These are phyloP conservation scores for Spheniscus humboldti DNA, from an alignment of 2,797 vertebrate genomes.

Conservation along the genomic window DNA sequence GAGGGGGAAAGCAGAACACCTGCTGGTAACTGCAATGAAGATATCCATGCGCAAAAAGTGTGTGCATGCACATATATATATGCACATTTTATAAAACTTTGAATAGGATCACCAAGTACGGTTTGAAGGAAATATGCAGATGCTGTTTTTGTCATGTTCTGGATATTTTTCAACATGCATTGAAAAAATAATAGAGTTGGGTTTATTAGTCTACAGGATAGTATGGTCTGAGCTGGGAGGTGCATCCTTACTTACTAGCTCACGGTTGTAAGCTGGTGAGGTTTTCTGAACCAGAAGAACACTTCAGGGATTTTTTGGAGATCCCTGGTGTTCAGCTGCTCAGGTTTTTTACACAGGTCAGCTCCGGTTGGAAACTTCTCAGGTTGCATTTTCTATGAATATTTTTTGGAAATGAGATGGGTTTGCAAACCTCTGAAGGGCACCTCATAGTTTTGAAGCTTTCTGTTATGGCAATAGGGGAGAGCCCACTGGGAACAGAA, in stretches of 20 bases:
- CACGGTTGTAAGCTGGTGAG: accelerated
- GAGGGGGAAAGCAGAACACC: not conserved
- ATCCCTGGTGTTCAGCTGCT: not conserved
- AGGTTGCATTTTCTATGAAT: not conserved
- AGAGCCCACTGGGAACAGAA: not conserved
- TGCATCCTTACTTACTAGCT: not conserved
- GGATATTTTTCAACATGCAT: not conserved
- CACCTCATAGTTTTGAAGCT: not conserved
- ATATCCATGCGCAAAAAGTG: not conserved
- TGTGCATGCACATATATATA: accelerated
- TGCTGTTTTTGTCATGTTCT: not conserved
- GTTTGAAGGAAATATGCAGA: not conserved
- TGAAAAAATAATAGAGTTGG: not conserved
- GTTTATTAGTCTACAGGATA: not conserved
- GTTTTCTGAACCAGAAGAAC: not conserved
- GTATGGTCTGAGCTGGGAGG: not conserved
- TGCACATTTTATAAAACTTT: not conserved
- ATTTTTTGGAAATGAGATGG: not conserved
- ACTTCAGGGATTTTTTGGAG: not conserved
- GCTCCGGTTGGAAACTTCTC: not conserved
- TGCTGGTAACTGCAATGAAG: not conserved
- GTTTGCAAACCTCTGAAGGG: not conserved
- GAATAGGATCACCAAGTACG: accelerated
- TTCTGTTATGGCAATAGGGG: not conserved
- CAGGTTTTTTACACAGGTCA: not conserved